Conservation (phyloP, 2,797 vertebrate species). For the Xiphophorus birchmanni region DNA sequence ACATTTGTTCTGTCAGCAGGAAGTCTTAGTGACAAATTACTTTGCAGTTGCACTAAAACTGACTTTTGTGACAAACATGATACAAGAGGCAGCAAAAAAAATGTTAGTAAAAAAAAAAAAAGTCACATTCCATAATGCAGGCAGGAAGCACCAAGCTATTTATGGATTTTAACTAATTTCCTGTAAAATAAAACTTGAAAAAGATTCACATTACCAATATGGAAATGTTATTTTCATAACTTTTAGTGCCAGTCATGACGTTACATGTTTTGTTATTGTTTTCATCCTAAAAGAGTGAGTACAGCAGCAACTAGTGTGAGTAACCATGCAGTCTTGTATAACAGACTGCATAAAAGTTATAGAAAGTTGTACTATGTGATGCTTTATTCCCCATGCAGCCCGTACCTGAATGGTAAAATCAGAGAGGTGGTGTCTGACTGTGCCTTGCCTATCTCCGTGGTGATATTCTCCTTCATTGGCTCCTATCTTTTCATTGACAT, state of each 20-base stretch:
- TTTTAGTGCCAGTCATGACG: neutral
- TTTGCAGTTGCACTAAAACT: neutral
- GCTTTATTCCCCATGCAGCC: slow-evolving; percentile 75
- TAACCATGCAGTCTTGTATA: slow-evolving; percentile 1
- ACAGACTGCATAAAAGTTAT: slow-evolving; percentile 35
- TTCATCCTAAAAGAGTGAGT: neutral
- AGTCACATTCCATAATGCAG: neutral
- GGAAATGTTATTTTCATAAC: neutral
- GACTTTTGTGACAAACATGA: neutral
- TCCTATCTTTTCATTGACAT: slow-evolving; percentile 91
- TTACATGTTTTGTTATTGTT: neutral
- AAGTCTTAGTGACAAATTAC: neutral
- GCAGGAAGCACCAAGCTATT: neutral
- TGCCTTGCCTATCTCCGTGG: slow-evolving; percentile 90
- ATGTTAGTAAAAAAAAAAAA: neutral
- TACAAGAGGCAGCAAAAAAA: neutral
- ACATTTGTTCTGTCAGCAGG: neutral
- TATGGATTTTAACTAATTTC: slow-evolving; percentile 9
- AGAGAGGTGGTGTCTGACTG: slow-evolving; percentile 94
- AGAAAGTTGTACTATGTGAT: slow-evolving; percentile 17
- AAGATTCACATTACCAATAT: slow-evolving; percentile 1
- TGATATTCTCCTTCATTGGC: slow-evolving; percentile 89
- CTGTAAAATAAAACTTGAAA: slow-evolving; percentile 18
- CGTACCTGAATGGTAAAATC: slow-evolving; percentile 87
- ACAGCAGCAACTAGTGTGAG: slow-evolving; percentile 18